Percentiles rank a stretch among this genome's conserved stretches.
phyloP scores from a whole-genome alignment of 2,113 vertebrate species.

The Merops nubicus region DNA sequence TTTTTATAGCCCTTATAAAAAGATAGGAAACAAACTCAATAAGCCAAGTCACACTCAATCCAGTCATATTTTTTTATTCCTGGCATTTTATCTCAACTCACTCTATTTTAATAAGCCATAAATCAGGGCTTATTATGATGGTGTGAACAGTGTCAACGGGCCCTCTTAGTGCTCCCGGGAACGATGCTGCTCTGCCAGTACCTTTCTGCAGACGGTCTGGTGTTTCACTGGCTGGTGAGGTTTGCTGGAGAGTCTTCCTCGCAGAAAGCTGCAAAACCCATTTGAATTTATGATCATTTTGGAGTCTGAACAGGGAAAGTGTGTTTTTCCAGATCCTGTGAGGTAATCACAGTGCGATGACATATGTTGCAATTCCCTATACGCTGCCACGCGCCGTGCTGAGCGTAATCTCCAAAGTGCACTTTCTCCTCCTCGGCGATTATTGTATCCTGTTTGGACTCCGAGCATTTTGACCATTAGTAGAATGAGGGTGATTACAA shows the following conservation, averaged over 20 bases:
- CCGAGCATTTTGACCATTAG: slow-evolving; percentile 43
- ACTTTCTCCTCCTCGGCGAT: slow-evolving; percentile 53
- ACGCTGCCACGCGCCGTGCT: not conserved
- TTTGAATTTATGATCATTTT: slow-evolving; percentile 6
- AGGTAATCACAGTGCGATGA: slow-evolving; percentile 15
- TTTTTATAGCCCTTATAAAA: slow-evolving; percentile 61
- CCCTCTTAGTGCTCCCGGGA: not conserved
- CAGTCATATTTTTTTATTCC: slow-evolving; percentile 47
- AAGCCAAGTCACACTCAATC: slow-evolving; percentile 59
- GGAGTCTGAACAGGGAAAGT: slow-evolving; percentile 38
- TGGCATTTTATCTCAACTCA: slow-evolving; percentile 51
- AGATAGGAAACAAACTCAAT: slow-evolving; percentile 63
- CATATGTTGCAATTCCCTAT: slow-evolving; percentile 19
- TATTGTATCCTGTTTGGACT: slow-evolving; percentile 18
- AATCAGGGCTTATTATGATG: slow-evolving; percentile 24
- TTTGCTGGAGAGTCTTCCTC: slow-evolving; percentile 38
- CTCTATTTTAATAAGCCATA: slow-evolving; percentile 44
- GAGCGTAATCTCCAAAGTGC: not conserved
- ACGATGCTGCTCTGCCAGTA: not conserved
- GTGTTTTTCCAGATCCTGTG: slow-evolving; percentile 43
- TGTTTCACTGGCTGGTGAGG: not conserved
- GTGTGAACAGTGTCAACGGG: slow-evolving; percentile 1
- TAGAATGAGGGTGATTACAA: slow-evolving; percentile 57
- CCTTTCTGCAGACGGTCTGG: not conserved
- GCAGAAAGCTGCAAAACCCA: slow-evolving; percentile 28